Evolutionary conservation across 64 coral and sea anemone genomes (phyloP), one percentile per base, ranked within the genome.

Genomic region (Stichodactyla mertensii): DNA sequence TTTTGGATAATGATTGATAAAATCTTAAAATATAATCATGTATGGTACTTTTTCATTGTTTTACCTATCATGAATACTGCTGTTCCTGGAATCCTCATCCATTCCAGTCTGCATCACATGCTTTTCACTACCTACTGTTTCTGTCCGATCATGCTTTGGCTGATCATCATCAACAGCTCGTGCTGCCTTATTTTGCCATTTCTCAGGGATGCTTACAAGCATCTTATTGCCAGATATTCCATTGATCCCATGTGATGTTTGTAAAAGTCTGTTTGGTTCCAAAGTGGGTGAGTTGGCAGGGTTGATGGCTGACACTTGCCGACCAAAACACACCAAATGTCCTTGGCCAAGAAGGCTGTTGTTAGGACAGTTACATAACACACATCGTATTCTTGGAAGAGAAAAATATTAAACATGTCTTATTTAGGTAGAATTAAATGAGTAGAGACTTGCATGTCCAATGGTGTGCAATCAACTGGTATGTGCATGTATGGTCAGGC

Each of bases 281-380:
- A 54, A 6, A 12, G 26, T 58, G 4, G 60, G 83, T 14, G 83
- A 61, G 14, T 85, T 11, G 4, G 69, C 8, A 1, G n/a, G n/a
- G 55, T 57, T 51, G 20, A n/a, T 52, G 45, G 54, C 9, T 57
- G 85, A n/a, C 22, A 57, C 24, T 12, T 82, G n/a, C 26, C 24
- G 67, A 52, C 94, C 94, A 77, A 97, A 97, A 66, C 94, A 97
- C 28, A 97, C 80, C 22, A 97, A 67, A 54, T 93, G 86, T 1
- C 94, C 94, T 84, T 97, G 94, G 27, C 94, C 94, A 20, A 97
- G 56, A 12, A 89, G 23, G 59, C 88, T 93, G 71, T 92, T 87
- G 61, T 83, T 88, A 22, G 87, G 28, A 61, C 94, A 92, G 81
- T 93, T 97, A 60, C 94, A 97, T 59, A 97, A 79, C 0, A 91